These are phyloP conservation scores for Cirrhinus molitorella DNA, from an alignment of 2,797 vertebrate genomes.

Conservation along the genomic window DNA sequence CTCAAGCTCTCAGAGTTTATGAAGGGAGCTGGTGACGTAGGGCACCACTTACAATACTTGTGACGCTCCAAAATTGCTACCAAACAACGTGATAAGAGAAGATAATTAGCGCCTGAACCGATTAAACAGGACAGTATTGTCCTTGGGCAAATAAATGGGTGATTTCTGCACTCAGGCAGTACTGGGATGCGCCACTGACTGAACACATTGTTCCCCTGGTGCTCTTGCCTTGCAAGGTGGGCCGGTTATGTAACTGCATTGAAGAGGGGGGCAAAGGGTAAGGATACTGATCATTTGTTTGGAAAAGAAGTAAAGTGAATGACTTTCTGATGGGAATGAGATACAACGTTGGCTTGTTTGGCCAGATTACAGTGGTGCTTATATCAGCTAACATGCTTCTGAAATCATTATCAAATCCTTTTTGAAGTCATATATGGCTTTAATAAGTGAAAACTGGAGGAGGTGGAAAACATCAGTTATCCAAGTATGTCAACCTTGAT, in stretches of 20 bases:
- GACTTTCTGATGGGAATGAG: conserved; percentile 71
- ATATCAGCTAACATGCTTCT: neutral
- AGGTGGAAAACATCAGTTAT: conserved; percentile 39
- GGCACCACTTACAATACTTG: neutral
- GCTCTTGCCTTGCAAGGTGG: conserved; percentile 76
- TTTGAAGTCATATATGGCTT: conserved; percentile 23
- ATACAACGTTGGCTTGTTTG: conserved; percentile 69
- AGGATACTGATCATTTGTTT: conserved; percentile 69
- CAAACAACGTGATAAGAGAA: neutral
- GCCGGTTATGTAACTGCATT: conserved; percentile 71
- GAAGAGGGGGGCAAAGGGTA: conserved; percentile 56
- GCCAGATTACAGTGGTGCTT: conserved; percentile 20
- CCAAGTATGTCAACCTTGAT: neutral
- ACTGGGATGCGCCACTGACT: conserved; percentile 68
- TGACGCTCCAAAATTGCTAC: neutral
- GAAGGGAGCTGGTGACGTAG: neutral
- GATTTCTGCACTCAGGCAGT: conserved; percentile 67
- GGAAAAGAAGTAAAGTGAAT: conserved; percentile 70
- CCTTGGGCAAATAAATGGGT: conserved; percentile 28
- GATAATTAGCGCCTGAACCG: conserved; percentile 61
- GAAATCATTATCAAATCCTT: conserved; percentile 23
- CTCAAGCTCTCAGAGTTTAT: neutral
- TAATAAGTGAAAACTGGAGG: conserved; percentile 52
- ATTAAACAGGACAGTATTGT: conserved; percentile 71
- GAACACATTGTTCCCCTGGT: conserved; percentile 69